Conservation (phyloP, 1,140 invertebrate genomes). For the Cherax quadricarinatus region DNA sequence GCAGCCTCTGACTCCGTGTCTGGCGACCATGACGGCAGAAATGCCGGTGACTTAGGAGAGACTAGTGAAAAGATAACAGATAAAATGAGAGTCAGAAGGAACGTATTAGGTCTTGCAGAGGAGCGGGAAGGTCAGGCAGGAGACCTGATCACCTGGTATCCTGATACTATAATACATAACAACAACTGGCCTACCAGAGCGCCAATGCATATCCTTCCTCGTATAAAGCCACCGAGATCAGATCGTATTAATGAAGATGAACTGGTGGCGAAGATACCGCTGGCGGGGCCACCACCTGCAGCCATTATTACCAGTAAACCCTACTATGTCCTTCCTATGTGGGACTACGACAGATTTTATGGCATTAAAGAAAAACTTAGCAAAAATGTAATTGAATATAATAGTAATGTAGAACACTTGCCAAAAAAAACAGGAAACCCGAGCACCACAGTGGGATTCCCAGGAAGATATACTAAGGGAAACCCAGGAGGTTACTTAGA, state of each 20-base stretch:
- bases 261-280: neutral
- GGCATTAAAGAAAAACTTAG: neutral
- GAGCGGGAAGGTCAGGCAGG: neutral
- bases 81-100: neutral
- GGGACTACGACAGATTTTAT: neutral
- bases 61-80: neutral
- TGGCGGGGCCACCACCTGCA: neutral
- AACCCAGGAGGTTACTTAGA: neutral
- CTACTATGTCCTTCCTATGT: neutral
- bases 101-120: neutral
- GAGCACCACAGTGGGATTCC: neutral
- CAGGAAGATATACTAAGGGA: neutral
- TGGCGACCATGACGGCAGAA: neutral
- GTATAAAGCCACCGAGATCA: neutral
- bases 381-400: neutral
- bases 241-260: neutral
- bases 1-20: neutral
- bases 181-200: neutral
- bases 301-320: neutral
- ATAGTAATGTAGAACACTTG: neutral
- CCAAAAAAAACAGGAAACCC: neutral
- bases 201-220: neutral
- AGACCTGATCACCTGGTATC: constrained; percentile 1
- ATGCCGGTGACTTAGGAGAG: neutral
- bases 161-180: neutral